Base-by-base conservation (phyloP, 2,113 vertebrate species). In the Oryzias curvinotus region DNA sequence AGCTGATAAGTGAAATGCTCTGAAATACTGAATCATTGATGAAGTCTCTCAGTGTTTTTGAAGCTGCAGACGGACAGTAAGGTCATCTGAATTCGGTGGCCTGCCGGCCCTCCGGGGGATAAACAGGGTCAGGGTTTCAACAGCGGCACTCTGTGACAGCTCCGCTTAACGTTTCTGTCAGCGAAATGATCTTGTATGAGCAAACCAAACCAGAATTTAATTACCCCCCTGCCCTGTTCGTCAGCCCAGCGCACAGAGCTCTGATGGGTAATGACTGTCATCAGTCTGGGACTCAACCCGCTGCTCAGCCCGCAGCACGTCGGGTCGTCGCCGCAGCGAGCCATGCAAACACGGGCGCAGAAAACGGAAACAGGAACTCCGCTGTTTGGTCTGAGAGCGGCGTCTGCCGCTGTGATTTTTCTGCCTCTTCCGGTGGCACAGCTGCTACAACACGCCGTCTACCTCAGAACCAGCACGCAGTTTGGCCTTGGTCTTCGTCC, bases 121-220 rank as follows among this genome's bases (percentile, higher is more conserved):
- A n/a, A 66, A 63, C 28, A 18, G 2, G 50, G 52, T 66, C 48
- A 30, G 10, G 50, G 73, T 52, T 23, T 26, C 14, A 59, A 62
- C 19, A 43, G 68, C 21, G 17, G 25, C 0, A 25, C 65, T 16
- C 45, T 1, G 69, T 72, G 65, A 74, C 79, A 25, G 18, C 25
- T 1, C 49, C 7, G 36, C 58, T 82, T 62, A 82, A 63, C 51
- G 7, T 63, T 58, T 30, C 67, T 53, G 71, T 81, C 66, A n/a
- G 16, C 25, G 50, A 71, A 71, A 77, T 26, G 18, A 80, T 51
- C 62, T 30, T 71, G 36, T 28, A 52, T 30, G 41, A 70, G 76
- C 26, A 60, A 81, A 57, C 46, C 64, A 63, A 70, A 83, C 18
- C 57, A 77, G 76, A 3, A 62, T 62, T 66, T 80, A 69, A 83